Conservation (phyloP, 1,140 invertebrate species). For the Philotrypesis tridentata region DNA sequence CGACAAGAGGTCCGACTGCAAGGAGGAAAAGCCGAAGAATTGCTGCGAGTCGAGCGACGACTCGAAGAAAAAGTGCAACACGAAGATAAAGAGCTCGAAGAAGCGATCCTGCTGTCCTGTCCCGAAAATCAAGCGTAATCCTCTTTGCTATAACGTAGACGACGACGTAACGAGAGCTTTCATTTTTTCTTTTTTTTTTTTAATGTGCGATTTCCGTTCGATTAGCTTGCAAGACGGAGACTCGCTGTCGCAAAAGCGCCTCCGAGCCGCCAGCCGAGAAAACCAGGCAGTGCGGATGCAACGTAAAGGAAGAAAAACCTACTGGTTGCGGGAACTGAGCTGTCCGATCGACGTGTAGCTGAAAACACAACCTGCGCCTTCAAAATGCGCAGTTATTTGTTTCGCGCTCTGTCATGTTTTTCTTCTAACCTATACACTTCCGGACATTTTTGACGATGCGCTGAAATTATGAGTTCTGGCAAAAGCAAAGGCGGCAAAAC, state of each 20-base stretch:
- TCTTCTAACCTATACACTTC: neutral
- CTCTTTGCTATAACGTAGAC: no score
- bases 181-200: no score
- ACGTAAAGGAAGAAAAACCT: slow-evolving; percentile 39
- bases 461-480: neutral
- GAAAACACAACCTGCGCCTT: neutral
- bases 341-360: neutral
- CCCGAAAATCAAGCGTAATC: no score
- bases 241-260: neutral
- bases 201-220: no score
- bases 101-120: neutral
- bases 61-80: neutral
- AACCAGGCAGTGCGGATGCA: slow-evolving; percentile 57
- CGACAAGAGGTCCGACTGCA: neutral
- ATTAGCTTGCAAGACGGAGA: neutral
- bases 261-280: neutral
- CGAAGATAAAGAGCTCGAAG: slow-evolving; percentile 1
- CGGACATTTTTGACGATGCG: neutral
- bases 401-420: neutral
- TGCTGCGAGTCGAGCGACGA: neutral
- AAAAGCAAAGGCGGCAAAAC: neutral
- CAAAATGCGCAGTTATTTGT: neutral
- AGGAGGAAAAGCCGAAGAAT: neutral
- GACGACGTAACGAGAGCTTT: neutral
- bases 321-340: neutral